These are phyloP conservation scores for Acrossocheilus wenchowensis DNA, from an alignment of 2,797 vertebrate species.

Conservation along the genomic window DNA sequence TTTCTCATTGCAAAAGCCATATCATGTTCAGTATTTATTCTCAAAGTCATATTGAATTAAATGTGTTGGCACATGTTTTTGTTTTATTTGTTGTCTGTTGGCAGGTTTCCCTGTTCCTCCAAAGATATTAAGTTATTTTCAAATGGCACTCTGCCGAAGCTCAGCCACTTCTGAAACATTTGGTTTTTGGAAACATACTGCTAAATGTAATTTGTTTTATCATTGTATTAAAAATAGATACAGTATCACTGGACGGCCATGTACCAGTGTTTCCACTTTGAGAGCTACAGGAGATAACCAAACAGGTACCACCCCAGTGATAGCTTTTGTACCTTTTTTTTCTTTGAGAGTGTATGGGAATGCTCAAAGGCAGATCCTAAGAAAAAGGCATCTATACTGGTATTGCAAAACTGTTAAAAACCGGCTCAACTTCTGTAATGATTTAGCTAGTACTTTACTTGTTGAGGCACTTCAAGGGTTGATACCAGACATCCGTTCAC, in stretches of 20 bases:
- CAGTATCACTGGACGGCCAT: not conserved
- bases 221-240: not conserved
- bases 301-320: not conserved
- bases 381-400: not conserved
- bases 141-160: not conserved
- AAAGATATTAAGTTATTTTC: constrained; percentile 2
- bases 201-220: not conserved
- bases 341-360: not conserved
- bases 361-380: not conserved
- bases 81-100: not conserved
- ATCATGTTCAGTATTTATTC: not conserved
- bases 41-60: constrained; percentile 17
- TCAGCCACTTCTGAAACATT: not conserved
- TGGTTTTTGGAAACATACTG: not conserved
- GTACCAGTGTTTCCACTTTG: constrained; percentile 11
- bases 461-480: constrained; percentile 3
- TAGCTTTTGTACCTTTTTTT: not conserved
- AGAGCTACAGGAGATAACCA: not conserved
- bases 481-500: constrained; percentile 43
- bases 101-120: not conserved
- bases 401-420: not conserved
- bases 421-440: not conserved
- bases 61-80: not conserved
- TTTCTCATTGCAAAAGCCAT: constrained; percentile 29
- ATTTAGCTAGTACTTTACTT: constrained; percentile 18